These are phyloP conservation scores for Limenitis camilla DNA, from an alignment of 2,888 invertebrate species.

Conservation along the genomic window DNA sequence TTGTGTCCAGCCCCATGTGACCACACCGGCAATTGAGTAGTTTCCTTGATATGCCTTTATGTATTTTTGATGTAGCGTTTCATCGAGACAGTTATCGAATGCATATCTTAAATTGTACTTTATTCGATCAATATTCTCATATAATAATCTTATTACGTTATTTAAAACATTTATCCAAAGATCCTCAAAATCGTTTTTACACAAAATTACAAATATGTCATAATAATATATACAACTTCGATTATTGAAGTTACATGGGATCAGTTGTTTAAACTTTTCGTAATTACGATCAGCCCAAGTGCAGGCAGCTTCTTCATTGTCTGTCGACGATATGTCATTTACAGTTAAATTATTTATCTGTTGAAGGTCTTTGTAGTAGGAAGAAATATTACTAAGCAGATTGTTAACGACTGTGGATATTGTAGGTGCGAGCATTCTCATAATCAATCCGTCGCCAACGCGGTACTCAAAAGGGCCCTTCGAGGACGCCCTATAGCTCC, in stretches of 20 bases:
- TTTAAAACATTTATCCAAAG: neutral
- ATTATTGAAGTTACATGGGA: neutral
- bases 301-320: conserved; percentile 21
- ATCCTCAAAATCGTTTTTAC: too few species aligned
- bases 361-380: too few species aligned
- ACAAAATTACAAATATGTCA: conserved; percentile 2
- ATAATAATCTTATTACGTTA: neutral
- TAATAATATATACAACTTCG: neutral
- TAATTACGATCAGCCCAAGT: conserved; percentile 13
- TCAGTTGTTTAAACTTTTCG: conserved; percentile 7
- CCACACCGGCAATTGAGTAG: conserved; percentile 2
- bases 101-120: neutral
- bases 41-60: neutral
- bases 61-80: neutral
- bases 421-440: conserved; percentile 9
- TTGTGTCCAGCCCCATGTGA: conserved; percentile 16
- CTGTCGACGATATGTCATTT: conserved; percentile 1
- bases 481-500: too few species aligned
- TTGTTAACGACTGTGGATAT: conserved; percentile 8
- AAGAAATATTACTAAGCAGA: too few species aligned
- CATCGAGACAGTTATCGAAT: conserved; percentile 18
- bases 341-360: conserved; percentile 14
- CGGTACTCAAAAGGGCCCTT: conserved; percentile 13
- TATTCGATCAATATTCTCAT: neutral
- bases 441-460: conserved; percentile 16